Evolutionary conservation across 2,797 vertebrate species (phyloP).

Genomic region (Microcaecilia unicolor): DNA sequence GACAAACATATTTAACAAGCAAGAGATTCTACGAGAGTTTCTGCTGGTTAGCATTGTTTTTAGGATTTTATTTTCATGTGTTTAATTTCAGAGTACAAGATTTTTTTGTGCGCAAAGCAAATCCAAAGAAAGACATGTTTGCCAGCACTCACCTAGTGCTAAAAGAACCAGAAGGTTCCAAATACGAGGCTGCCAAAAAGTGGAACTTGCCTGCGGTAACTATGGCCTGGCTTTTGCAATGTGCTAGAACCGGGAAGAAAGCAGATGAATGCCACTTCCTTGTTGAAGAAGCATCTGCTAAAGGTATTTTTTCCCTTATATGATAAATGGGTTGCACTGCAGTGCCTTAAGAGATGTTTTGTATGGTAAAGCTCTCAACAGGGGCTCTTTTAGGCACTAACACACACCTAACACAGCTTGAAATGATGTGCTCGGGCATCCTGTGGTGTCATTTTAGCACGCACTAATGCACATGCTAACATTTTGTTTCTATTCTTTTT

Average conservation of each 20-base stretch:
- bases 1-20: no score
- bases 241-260: conserved; percentile 65
- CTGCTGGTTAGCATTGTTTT: no score
- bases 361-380: neutral
- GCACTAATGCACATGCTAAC: no score
- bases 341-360: neutral
- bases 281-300: conserved; percentile 57
- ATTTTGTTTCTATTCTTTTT: no score
- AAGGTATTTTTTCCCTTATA: conserved; percentile 58
- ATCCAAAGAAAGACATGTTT: conserved; percentile 80
- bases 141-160: conserved; percentile 87
- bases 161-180: conserved; percentile 77
- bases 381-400: neutral
- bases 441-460: no score
- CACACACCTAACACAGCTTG: no score
- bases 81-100: conserved; percentile 78
- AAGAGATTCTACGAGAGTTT: no score
- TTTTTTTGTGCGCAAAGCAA: conserved; percentile 86
- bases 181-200: conserved; percentile 90
- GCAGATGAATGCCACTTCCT: conserved; percentile 72
- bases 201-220: conserved; percentile 87
- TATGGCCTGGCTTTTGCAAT: conserved; percentile 80
- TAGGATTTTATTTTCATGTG: neutral
- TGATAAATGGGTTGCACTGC: neutral
- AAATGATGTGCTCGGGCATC: neutral